Percentiles rank a stretch among this genome's conserved stretches.
These are phyloP conservation scores for Drosophila setosimentum DNA, from an alignment of 2,888 invertebrate species.

Conservation along the genomic window DNA sequence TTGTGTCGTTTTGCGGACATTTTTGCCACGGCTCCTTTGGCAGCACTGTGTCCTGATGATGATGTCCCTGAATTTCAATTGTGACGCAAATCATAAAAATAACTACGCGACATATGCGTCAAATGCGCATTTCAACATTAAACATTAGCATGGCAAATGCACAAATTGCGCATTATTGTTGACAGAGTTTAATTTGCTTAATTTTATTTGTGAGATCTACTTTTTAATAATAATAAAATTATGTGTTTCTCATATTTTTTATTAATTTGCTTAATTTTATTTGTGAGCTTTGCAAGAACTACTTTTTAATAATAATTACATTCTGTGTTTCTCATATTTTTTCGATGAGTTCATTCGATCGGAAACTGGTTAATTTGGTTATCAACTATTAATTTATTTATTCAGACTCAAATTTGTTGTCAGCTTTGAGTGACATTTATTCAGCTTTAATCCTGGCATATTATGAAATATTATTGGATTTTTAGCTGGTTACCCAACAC, in stretches of 20 bases:
- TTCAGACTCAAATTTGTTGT: neutral
- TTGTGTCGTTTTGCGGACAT: slow-evolving; percentile 5
- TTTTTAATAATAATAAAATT: too few relatives aligned
- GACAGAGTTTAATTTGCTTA: neutral
- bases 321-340: too few relatives aligned
- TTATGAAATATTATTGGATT: neutral
- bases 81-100: slow-evolving; percentile 34
- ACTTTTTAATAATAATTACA: too few relatives aligned
- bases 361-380: neutral
- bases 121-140: slow-evolving; percentile 36
- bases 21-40: slow-evolving; percentile 9
- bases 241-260: too few relatives aligned
- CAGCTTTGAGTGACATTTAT: neutral
- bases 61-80: slow-evolving; percentile 50
- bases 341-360: too few relatives aligned
- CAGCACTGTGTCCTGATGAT: slow-evolving; percentile 26
- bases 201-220: too few relatives aligned
- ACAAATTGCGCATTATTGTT: neutral
- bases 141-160: neutral
- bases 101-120: slow-evolving; percentile 38
- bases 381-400: neutral
- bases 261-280: too few relatives aligned
- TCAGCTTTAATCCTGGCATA: neutral
- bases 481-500: neutral
- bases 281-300: too few relatives aligned